Conservation (phyloP, 2,113 vertebrate genomes). For the Grammomys surdaster region DNA sequence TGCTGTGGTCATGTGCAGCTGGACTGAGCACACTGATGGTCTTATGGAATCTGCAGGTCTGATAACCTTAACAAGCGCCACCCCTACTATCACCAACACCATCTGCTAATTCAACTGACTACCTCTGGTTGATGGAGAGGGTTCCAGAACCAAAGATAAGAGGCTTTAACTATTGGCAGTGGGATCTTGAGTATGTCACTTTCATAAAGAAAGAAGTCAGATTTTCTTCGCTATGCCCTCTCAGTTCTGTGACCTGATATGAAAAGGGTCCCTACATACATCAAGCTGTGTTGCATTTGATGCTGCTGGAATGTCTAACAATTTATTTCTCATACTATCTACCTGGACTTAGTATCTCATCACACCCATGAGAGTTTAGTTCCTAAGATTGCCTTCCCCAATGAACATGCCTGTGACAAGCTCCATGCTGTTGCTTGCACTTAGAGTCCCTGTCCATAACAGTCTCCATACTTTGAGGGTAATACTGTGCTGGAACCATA, state of each 20-base stretch:
- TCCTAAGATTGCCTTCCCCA: not conserved
- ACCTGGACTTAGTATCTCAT: not conserved
- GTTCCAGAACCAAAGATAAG: not conserved
- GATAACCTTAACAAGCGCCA: not conserved
- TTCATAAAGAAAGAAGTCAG: not conserved
- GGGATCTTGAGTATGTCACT: not conserved
- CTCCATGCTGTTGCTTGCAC: too few relatives aligned
- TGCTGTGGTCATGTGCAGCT: too few relatives aligned
- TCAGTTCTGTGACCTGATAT: not conserved
- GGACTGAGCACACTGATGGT: not conserved
- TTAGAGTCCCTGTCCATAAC: not conserved
- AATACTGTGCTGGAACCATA: not conserved
- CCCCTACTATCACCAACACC: accelerated
- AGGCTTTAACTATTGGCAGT: not conserved
- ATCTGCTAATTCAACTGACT: not conserved
- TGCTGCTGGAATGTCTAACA: not conserved
- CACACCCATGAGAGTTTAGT: not conserved
- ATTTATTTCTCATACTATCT: not conserved
- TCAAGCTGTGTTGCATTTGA: not conserved
- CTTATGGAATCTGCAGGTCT: not conserved
- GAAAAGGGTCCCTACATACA: not conserved
- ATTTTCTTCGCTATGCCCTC: not conserved
- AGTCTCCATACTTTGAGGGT: not conserved
- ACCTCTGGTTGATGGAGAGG: not conserved
- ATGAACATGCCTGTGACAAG: not conserved